A percentile compares a stretch with the other conserved stretches of the same genome.
Conservation (phyloP, 2,113 vertebrate species). For the Bettongia penicillata region DNA sequence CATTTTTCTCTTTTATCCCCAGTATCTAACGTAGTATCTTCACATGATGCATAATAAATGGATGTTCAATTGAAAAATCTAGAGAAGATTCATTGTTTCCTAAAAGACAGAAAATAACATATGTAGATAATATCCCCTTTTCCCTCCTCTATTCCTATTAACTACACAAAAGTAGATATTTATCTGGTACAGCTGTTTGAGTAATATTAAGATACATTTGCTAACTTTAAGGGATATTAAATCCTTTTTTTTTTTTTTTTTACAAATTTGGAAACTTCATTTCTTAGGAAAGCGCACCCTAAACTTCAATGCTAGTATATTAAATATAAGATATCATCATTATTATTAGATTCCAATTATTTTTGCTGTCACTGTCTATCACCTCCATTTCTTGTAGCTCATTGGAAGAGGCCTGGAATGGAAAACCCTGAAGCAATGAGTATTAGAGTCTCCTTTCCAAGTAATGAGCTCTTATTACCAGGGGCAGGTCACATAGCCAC, state of each 20-base stretch:
- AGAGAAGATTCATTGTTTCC: neutral
- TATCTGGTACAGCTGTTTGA: neutral
- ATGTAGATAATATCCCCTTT: neutral
- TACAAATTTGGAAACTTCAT: neutral
- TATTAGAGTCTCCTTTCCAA: neutral
- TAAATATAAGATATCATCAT: neutral
- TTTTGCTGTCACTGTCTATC: neutral
- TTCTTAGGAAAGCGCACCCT: slow-evolving; percentile 5
- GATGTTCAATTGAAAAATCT: neutral
- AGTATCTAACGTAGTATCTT: neutral
- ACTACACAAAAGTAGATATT: neutral
- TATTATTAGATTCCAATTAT: neutral
- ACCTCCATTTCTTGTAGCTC: neutral
- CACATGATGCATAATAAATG: neutral
- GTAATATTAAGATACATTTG: neutral
- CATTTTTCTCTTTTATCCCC: neutral
- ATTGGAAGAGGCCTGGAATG: neutral
- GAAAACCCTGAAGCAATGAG: neutral
- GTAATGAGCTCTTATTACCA: fast-evolving
- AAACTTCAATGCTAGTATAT: neutral
- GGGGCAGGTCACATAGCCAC: fast-evolving
- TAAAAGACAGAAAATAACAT: neutral
- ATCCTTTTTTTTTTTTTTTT: slow-evolving; percentile 11
- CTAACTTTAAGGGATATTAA: neutral
- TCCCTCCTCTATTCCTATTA: neutral